A percentile compares a stretch with the other conserved stretches of the same genome.
Conservation (phyloP, 1,140 invertebrate species). For the Nixonia krombeini region DNA sequence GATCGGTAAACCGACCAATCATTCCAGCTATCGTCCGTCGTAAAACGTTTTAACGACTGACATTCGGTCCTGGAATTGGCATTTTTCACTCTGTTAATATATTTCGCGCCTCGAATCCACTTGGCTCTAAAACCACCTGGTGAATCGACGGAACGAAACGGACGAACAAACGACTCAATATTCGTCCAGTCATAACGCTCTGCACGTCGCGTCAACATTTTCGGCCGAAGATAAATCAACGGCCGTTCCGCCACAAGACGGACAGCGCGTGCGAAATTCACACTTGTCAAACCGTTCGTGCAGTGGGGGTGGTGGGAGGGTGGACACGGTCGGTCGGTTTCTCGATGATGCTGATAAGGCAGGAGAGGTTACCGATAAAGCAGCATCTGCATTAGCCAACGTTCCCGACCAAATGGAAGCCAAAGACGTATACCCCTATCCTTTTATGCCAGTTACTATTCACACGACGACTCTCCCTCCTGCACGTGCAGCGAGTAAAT, state of each 20-base stretch:
- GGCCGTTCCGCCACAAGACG: too few relatives aligned
- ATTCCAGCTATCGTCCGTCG: conserved; percentile 2
- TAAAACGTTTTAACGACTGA: conserved; percentile 46
- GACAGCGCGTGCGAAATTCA: too few relatives aligned
- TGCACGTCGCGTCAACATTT: too few relatives aligned
- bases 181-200: background rate
- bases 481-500: conserved; percentile 14
- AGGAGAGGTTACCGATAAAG: background rate
- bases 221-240: too few relatives aligned
- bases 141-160: background rate
- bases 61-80: conserved; percentile 36
- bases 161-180: background rate
- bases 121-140: conserved; percentile 7
- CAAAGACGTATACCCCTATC: background rate
- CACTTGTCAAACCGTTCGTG: too few relatives aligned
- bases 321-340: too few relatives aligned
- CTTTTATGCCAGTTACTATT: background rate
- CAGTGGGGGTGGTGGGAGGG: too few relatives aligned
- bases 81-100: conserved; percentile 43
- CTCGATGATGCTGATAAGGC: background rate
- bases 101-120: conserved; percentile 14
- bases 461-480: background rate
- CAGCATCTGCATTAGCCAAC: background rate
- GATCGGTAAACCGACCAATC: conserved; percentile 2
- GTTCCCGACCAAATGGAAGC: conserved; percentile 4